Evolutionary conservation across 2,797 vertebrate species (phyloP).

Genomic region (Todus mexicanus): DNA sequence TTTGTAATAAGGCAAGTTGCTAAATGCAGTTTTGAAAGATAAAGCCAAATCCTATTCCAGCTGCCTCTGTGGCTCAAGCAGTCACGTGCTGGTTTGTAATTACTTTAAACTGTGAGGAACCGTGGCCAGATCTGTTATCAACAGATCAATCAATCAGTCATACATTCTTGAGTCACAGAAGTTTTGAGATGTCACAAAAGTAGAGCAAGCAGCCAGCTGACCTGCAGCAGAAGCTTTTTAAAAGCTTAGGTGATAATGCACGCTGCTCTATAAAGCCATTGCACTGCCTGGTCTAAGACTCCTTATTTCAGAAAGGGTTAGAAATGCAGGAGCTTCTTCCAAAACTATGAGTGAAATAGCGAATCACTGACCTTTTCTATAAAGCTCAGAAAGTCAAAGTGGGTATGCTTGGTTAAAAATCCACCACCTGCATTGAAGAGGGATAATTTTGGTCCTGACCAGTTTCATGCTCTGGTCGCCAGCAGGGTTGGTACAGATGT

Average conservation of each 20-base stretch:
- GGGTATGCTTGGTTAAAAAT: neutral
- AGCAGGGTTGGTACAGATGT: neutral
- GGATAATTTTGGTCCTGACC: neutral
- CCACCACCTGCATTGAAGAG: neutral
- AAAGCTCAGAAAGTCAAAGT: neutral
- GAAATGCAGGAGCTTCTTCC: neutral
- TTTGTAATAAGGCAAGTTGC: constrained; percentile 64
- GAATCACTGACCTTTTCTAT: neutral
- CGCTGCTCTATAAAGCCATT: neutral
- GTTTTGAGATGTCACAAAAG: constrained; percentile 47
- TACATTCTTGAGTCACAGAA: constrained; percentile 37
- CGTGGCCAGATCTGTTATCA: constrained; percentile 41
- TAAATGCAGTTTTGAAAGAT: constrained; percentile 66
- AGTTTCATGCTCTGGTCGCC: neutral
- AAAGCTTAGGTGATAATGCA: neutral
- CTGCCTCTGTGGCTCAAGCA: constrained; percentile 53
- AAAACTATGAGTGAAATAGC: neutral
- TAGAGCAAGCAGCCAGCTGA: constrained; percentile 47
- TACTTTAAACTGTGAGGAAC: constrained; percentile 51
- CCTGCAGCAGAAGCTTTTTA: constrained; percentile 15
- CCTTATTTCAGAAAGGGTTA: neutral
- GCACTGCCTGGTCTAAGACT: neutral
- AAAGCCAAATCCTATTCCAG: constrained; percentile 56
- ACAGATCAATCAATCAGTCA: constrained; percentile 57
- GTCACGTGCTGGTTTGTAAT: constrained; percentile 55